Evolutionary conservation across 2,797 vertebrate genomes (phyloP), one percentile per base, ranked within the genome.

Genomic region (Lateolabrax maculatus): DNA sequence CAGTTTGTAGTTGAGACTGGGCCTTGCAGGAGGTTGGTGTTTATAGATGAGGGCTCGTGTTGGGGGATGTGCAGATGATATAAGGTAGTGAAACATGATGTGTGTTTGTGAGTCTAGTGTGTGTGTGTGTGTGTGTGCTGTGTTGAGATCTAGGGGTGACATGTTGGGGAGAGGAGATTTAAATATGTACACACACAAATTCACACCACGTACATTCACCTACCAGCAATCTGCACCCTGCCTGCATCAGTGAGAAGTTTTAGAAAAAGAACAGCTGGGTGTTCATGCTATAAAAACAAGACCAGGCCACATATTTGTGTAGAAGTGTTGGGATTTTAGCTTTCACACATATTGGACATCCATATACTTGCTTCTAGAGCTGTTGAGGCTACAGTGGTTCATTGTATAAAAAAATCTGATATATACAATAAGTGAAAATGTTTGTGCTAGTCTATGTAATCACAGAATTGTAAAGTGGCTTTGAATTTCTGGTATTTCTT

Each of bases 131-230:
- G n/a, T n/a, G n/a, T n/a, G n/a, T n/a, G n/a, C n/a, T 71, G 71
- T 51, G 57, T 56, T 46, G 16, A 21, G 56, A 48, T 43, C 8
- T 12, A 31, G 31, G 51, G 23, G 31, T 25, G 29, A 63, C 61
- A 19, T 36, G 36, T 53, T 2, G 9, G 53, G 19, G 52, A 48
- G 36, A 51, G 34, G 6, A 44, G 19, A 46, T 44, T 66, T 49
- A 84, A 63, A 75, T 71, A 77, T 70, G 23, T 12, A 12, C 51
- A 9, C 52, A 13, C 44, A 53, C 58, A 71, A 56, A 43, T 61
- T 67, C 48, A 37, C 75, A 41, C 25, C 41, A 43, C 18, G 57
- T 27, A 82, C 55, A 58, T 69, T 61, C 27, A 58, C 23, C 16
- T 3, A 5, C 9, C 37, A 23, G 49, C 65, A 63, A 31, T 52